Evolutionary conservation across 2,888 invertebrate species (phyloP).

Genomic region (Dimorphilus gyrociliatus): DNA sequence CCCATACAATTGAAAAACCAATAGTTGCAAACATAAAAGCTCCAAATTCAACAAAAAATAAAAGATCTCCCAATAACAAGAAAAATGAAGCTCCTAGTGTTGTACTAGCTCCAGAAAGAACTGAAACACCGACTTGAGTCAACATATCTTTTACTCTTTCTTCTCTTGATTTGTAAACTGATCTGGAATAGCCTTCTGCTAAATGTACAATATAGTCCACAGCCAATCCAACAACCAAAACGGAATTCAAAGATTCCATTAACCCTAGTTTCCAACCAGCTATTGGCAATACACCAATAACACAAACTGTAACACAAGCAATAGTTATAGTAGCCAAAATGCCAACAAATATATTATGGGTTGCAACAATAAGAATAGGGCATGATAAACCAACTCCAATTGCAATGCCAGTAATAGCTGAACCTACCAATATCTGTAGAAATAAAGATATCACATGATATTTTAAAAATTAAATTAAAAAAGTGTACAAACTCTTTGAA

Average conservation of each 20-base stretch:
- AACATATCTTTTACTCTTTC: conserved; percentile 16
- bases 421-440: conserved; percentile 4
- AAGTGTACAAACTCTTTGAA: no score
- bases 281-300: conserved; percentile 10
- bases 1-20: conserved; percentile 17
- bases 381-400: conserved; percentile 5
- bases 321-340: conserved; percentile 8
- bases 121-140: conserved; percentile 18
- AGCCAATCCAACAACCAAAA: conserved; percentile 20
- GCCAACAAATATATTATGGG: conserved; percentile 8
- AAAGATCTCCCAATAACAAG: conserved; percentile 19
- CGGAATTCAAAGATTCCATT: conserved; percentile 20
- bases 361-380: conserved; percentile 5
- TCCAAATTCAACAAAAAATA: conserved; percentile 21
- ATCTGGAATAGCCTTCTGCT: conserved; percentile 18
- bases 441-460: neutral
- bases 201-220: conserved; percentile 24
- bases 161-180: conserved; percentile 11
- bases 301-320: conserved; percentile 7
- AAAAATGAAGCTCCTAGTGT: conserved; percentile 21
- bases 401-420: conserved; percentile 3
- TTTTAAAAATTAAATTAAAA: no score
- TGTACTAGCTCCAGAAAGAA: conserved; percentile 21
- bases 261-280: conserved; percentile 12
- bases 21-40: conserved; percentile 20